Conservation (phyloP, 1,140 invertebrate genomes). For the Tetramorium parvispinum region DNA sequence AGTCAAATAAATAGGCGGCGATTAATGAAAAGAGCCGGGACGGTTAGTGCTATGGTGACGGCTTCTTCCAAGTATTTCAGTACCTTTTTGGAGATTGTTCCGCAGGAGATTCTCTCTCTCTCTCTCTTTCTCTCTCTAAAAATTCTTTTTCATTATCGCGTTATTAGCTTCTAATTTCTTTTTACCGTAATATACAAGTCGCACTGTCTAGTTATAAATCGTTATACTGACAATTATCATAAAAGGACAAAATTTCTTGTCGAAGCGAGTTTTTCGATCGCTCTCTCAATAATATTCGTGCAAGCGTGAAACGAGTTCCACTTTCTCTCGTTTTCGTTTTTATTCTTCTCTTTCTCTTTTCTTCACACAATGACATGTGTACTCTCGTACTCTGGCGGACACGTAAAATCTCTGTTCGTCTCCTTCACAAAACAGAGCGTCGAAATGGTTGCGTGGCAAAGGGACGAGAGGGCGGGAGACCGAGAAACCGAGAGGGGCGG, state of each 20-base stretch:
- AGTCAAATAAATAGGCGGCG: slow-evolving; percentile 68
- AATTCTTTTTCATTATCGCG: not conserved
- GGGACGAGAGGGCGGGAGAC: not conserved
- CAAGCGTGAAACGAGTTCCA: slow-evolving; percentile 78
- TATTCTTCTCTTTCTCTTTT: not conserved
- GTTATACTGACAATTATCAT: slow-evolving; percentile 9
- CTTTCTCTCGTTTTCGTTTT: slow-evolving; percentile 30
- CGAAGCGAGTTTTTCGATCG: slow-evolving; percentile 59
- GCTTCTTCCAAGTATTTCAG: not conserved
- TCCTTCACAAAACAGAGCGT: slow-evolving; percentile 70
- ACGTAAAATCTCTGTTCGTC: slow-evolving; percentile 28
- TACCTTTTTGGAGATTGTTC: not conserved
- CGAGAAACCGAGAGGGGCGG: slow-evolving; percentile 52
- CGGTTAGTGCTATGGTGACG: not conserved
- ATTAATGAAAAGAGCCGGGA: slow-evolving; percentile 58
- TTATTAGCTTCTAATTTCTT: not conserved
- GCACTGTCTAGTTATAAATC: not conserved
- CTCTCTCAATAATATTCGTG: slow-evolving; percentile 77
- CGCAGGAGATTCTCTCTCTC: not conserved
- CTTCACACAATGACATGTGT: not conserved
- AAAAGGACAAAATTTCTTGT: slow-evolving; percentile 37
- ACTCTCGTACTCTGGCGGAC: not conserved
- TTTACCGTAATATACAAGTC: too few species aligned
- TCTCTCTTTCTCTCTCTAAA: not conserved
- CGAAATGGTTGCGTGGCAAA: slow-evolving; percentile 22